These are phyloP conservation scores for Scaptomyza cyrtandrae DNA, from an alignment of 2,888 invertebrate genomes.

Conservation along the genomic window DNA sequence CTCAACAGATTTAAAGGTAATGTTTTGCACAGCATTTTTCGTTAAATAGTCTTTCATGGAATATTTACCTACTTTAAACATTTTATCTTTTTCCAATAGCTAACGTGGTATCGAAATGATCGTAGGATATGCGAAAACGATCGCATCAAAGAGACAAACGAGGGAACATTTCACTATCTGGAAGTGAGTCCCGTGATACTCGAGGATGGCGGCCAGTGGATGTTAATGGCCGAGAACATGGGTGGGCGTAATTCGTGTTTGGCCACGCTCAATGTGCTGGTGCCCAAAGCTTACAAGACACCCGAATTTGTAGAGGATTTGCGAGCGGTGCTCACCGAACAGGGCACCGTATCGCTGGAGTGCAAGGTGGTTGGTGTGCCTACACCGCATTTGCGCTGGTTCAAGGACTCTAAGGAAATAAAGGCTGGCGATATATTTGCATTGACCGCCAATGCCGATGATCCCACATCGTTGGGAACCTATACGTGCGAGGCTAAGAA, in stretches of 20 bases:
- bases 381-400: slow-evolving; percentile 91
- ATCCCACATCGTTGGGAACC: slow-evolving; percentile 93
- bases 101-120: slow-evolving; percentile 95
- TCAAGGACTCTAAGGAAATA: slow-evolving; percentile 94
- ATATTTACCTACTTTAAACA: too few relatives aligned
- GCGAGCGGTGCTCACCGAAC: slow-evolving; percentile 92
- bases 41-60: too few relatives aligned
- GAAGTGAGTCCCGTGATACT: slow-evolving; percentile 92
- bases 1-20: slow-evolving; percentile 91
- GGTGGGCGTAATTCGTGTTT: slow-evolving; percentile 91
- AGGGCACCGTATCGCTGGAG: slow-evolving; percentile 95
- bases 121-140: slow-evolving; percentile 90
- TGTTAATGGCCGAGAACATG: slow-evolving; percentile 91
- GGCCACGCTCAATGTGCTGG: slow-evolving; percentile 91
- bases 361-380: slow-evolving; percentile 97
- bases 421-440: slow-evolving; percentile 96
- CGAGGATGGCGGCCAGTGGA: slow-evolving; percentile 94
- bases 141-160: slow-evolving; percentile 90
- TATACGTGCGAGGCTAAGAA: slow-evolving; percentile 95
- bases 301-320: slow-evolving; percentile 95
- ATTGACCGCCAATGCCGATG: slow-evolving; percentile 92
- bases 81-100: slow-evolving; percentile 85
- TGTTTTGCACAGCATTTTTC: background rate
- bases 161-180: slow-evolving; percentile 94
- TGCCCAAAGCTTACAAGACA: slow-evolving; percentile 94